phyloP scores from a whole-genome alignment of 2,797 vertebrate genomes.

The Gymnocypris eckloni region DNA sequence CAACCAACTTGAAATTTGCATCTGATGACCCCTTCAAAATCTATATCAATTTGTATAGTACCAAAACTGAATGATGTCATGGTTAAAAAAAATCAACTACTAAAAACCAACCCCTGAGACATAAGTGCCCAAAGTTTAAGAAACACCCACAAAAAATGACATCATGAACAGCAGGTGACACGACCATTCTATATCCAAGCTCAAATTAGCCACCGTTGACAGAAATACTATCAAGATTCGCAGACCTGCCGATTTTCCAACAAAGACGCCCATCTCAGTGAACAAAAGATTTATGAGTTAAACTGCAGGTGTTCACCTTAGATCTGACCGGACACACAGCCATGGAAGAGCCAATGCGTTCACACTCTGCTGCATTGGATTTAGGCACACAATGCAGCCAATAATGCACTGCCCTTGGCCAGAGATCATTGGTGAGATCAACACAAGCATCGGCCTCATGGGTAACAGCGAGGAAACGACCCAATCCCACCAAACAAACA shows the following conservation, averaged over 20 bases:
- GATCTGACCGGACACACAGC: slow-evolving; percentile 18
- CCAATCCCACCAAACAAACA: slow-evolving; percentile 53
- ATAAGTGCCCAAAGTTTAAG: background rate
- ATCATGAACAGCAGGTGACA: slow-evolving; percentile 32
- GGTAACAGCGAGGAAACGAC: slow-evolving; percentile 49
- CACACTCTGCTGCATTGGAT: slow-evolving; percentile 43
- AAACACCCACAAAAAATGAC: slow-evolving; percentile 27
- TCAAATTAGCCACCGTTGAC: slow-evolving; percentile 24
- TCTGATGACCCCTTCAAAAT: background rate
- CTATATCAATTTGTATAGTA: background rate
- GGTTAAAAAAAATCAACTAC: background rate
- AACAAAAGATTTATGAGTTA: slow-evolving; percentile 35
- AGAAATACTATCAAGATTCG: slow-evolving; percentile 34
- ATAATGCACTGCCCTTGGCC: slow-evolving; percentile 49
- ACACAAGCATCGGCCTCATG: slow-evolving; percentile 28
- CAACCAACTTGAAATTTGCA: no score
- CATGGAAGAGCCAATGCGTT: slow-evolving; percentile 9
- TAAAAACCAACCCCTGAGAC: background rate
- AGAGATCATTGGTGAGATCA: slow-evolving; percentile 52
- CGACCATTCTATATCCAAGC: slow-evolving; percentile 27
- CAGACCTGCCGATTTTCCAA: background rate
- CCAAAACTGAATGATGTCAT: no score
- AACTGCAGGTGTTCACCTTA: slow-evolving; percentile 28
- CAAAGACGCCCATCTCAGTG: slow-evolving; percentile 9
- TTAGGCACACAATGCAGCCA: slow-evolving; percentile 36